Evolutionary conservation across 2,113 vertebrate genomes (phyloP).

Genomic region (Erinaceus europaeus): DNA sequence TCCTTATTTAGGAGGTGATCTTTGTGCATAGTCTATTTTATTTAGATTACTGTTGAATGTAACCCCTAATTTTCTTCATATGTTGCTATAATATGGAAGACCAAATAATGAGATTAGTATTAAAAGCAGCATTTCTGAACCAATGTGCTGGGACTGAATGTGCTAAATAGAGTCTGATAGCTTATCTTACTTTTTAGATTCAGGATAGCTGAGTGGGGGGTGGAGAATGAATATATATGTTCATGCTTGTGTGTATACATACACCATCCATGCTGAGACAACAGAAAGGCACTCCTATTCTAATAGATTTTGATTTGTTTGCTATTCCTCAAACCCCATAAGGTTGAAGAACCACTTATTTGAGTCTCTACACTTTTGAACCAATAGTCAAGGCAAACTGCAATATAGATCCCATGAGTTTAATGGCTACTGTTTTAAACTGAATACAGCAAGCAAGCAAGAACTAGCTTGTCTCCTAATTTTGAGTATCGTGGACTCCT

Average conservation of each 20-base stretch:
- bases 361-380: too few relatives aligned
- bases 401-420: too few relatives aligned
- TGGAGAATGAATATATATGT: background rate
- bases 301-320: too few relatives aligned
- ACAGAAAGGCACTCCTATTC: too few relatives aligned
- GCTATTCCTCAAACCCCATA: too few relatives aligned
- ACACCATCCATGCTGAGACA: too few relatives aligned
- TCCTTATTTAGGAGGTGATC: conserved; percentile 11
- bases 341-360: too few relatives aligned
- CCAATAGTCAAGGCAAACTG: too few relatives aligned
- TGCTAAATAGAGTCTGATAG: background rate
- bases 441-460: too few relatives aligned
- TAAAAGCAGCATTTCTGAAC: conserved; percentile 6
- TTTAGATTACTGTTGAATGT: background rate
- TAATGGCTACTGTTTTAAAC: too few relatives aligned
- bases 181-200: conserved; percentile 25
- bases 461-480: background rate
- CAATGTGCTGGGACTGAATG: background rate
- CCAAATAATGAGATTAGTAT: too few relatives aligned
- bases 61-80: background rate
- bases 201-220: background rate
- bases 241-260: background rate
- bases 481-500: background rate
- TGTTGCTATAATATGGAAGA: too few relatives aligned
- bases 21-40: background rate